These are phyloP conservation scores for Cylindroiulus punctatus DNA, from an alignment of 2,888 invertebrate genomes.

Conservation along the genomic window DNA sequence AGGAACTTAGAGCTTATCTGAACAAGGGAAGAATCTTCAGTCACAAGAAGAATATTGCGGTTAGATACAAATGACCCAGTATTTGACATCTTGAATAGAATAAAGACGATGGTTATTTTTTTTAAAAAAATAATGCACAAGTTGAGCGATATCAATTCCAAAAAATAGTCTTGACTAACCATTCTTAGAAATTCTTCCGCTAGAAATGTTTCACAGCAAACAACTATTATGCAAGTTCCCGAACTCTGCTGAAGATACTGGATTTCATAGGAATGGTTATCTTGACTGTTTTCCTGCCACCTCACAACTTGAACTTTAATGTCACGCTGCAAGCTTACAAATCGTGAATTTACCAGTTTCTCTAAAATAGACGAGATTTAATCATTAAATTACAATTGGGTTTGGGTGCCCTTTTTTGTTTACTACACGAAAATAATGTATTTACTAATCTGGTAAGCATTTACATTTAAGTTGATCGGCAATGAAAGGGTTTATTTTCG, in stretches of 20 bases:
- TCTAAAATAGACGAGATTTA: conserved; percentile 12
- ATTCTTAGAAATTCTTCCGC: neutral
- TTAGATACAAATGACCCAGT: neutral
- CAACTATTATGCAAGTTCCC: neutral
- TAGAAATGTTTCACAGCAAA: neutral
- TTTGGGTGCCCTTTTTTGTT: too few species aligned
- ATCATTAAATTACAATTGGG: too few species aligned
- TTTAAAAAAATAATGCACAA: neutral
- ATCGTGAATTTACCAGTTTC: neutral
- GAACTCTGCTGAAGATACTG: neutral
- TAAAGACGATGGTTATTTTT: neutral
- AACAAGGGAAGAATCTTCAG: neutral
- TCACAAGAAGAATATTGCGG: neutral
- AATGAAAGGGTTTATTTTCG: too few species aligned
- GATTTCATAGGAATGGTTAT: neutral
- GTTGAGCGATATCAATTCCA: neutral
- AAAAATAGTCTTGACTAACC: neutral
- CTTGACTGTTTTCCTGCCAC: neutral
- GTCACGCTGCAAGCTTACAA: neutral
- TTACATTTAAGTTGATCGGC: too few species aligned
- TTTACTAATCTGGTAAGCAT: too few species aligned
- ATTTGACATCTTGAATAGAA: neutral
- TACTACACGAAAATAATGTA: too few species aligned
- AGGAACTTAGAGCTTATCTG: neutral
- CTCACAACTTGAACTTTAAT: neutral